These are phyloP conservation scores for Acanthosepion pharaonis DNA, from an alignment of 2,888 invertebrate species.

Conservation along the genomic window DNA sequence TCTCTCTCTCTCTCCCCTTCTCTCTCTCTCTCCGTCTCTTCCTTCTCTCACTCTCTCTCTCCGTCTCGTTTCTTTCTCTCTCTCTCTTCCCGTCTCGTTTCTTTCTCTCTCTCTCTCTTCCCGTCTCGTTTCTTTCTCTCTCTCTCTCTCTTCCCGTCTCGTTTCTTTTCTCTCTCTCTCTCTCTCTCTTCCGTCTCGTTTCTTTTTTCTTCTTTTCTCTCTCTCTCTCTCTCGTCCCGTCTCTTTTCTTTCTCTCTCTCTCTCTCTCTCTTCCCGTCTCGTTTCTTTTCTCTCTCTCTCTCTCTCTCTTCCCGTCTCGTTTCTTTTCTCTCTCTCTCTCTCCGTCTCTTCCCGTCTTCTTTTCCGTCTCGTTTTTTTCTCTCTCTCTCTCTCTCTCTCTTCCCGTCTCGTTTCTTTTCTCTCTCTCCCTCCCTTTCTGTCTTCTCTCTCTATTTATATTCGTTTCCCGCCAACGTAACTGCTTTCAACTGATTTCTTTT, in stretches of 20 bases:
- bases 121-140: not conserved
- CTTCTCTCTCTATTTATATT: not conserved
- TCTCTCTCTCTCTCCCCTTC: not conserved
- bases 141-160: too few relatives aligned
- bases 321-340: not conserved
- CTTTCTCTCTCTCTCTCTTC: too few relatives aligned
- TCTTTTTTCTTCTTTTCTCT: too few relatives aligned
- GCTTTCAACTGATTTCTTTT: not conserved
- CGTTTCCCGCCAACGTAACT: not conserved
- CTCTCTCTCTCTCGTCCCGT: not conserved
- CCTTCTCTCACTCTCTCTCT: not conserved
- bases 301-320: too few relatives aligned
- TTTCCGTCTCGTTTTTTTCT: fast-evolving
- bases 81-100: not conserved
- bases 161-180: not conserved
- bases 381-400: not conserved
- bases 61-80: too few relatives aligned
- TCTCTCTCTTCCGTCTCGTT: too few relatives aligned
- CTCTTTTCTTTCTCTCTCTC: not conserved
- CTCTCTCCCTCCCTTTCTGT: not conserved
- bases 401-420: not conserved
- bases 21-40: not conserved
- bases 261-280: too few relatives aligned
- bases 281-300: too few relatives aligned
- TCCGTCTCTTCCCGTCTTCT: too few relatives aligned